Conservation (phyloP, 1,140 invertebrate species). For the Oppia nitens region DNA sequence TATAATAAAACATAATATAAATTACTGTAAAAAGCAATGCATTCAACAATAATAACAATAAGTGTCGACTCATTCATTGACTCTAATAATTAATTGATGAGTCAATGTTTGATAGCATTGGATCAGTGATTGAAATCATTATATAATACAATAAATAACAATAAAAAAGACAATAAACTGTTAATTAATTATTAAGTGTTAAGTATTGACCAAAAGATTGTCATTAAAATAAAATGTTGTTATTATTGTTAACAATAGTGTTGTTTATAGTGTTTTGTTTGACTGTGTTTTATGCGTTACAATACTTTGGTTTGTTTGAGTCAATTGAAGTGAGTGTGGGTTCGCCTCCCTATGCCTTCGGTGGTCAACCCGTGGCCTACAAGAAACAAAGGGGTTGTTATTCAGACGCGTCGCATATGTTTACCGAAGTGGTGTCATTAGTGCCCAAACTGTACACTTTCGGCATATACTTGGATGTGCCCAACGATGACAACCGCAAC, state of each 20-base stretch:
- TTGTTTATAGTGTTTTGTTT: neutral
- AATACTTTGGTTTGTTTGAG: slow-evolving; percentile 8
- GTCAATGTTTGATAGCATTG: no score
- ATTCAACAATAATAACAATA: no score
- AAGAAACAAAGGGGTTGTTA: slow-evolving; percentile 6
- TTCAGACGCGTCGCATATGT: neutral
- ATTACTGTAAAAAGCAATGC: no score
- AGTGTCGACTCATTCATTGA: no score
- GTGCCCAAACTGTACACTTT: neutral
- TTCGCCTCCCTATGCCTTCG: neutral
- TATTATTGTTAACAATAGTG: neutral
- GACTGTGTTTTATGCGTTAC: neutral
- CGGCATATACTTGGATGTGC: slow-evolving; percentile 1
- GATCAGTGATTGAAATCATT: no score
- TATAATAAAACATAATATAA: no score
- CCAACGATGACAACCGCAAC: neutral
- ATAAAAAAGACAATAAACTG: neutral
- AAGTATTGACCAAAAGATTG: no score
- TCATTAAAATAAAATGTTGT: neutral
- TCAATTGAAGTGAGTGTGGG: neutral
- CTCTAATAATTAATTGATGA: no score
- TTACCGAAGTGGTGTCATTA: slow-evolving; percentile 8
- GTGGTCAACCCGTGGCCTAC: slow-evolving; percentile 1
- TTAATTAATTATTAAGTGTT: no score
- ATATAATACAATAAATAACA: neutral